A percentile compares a stretch with the other conserved stretches of the same genome.
These are phyloP conservation scores for Exephanes ischioxanthus DNA, from an alignment of 2,888 invertebrate species.

Conservation along the genomic window DNA sequence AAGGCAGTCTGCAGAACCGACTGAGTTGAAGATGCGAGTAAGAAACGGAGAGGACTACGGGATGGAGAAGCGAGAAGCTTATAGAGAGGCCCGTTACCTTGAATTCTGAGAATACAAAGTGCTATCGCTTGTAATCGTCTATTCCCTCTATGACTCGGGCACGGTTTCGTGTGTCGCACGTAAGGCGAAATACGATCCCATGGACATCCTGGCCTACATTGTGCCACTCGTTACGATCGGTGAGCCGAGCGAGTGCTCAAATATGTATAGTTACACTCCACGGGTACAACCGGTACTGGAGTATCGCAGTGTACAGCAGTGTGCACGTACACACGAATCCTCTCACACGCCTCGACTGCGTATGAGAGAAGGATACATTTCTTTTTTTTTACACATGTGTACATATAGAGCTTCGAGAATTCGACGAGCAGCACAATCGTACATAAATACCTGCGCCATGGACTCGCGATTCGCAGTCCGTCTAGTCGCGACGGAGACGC, in stretches of 20 bases:
- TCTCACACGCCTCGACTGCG: not conserved
- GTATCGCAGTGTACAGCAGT: not conserved
- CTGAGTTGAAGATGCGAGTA: constrained; percentile 11
- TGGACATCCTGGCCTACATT: constrained; percentile 84
- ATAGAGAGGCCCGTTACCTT: constrained; percentile 71
- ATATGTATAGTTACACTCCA: constrained; percentile 18
- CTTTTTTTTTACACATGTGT: not conserved
- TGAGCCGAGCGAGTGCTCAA: constrained; percentile 43
- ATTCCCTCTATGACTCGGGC: constrained; percentile 80
- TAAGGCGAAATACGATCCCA: constrained; percentile 83
- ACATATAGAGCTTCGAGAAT: not conserved
- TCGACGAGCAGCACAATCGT: constrained; percentile 2
- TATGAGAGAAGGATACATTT: constrained; percentile 1
- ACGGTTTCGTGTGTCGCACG: constrained; percentile 83
- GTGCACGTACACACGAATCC: not conserved
- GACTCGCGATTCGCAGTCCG: constrained; percentile 28
- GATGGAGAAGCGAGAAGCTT: constrained; percentile 15
- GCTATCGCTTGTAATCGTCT: constrained; percentile 83
- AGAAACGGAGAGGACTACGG: constrained; percentile 15
- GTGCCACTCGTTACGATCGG: constrained; percentile 77
- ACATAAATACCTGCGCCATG: not conserved
- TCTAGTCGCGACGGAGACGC: constrained; percentile 16
- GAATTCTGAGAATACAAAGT: constrained; percentile 80
- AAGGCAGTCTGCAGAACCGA: not conserved
- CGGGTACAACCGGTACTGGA: not conserved